Percentiles rank a stretch among this genome's conserved stretches.
These are phyloP conservation scores for Muscicapa comitata DNA, from an alignment of 2,797 vertebrate genomes.

Conservation along the genomic window DNA sequence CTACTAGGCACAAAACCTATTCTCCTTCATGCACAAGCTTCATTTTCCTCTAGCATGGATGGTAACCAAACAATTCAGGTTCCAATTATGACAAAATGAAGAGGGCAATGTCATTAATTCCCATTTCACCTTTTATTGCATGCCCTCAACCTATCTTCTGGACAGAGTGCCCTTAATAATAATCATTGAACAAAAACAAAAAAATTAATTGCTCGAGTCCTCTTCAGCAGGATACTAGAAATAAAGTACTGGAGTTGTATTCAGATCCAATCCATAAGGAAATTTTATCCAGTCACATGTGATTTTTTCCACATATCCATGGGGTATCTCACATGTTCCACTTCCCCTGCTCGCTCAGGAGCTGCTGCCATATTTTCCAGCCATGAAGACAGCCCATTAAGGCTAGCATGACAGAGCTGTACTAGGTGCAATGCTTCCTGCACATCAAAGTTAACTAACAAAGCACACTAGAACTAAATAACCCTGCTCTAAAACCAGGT, in stretches of 20 bases:
- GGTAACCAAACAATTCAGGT: not conserved
- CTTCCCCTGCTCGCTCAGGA: not conserved
- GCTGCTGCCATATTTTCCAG: not conserved
- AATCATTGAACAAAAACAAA: not conserved
- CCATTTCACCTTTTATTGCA: not conserved
- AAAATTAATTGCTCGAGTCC: not conserved
- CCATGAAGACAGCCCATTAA: not conserved
- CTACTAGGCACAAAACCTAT: not conserved
- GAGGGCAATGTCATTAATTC: not conserved
- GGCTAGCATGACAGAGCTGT: not conserved
- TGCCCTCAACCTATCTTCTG: not conserved
- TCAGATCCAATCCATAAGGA: not conserved
- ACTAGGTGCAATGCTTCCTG: not conserved
- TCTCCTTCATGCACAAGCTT: not conserved
- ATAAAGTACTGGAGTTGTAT: not conserved
- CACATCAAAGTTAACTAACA: not conserved
- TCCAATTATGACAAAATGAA: not conserved
- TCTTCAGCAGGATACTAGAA: not conserved
- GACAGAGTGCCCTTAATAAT: not conserved
- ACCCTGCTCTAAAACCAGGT: not conserved
- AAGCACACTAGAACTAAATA: not conserved
- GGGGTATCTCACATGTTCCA: accelerated
- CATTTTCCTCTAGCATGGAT: not conserved
- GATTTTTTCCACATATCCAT: not conserved
- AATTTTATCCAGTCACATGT: not conserved